phyloP scores from a whole-genome alignment of 2,888 invertebrate genomes.

The Timema podura region DNA sequence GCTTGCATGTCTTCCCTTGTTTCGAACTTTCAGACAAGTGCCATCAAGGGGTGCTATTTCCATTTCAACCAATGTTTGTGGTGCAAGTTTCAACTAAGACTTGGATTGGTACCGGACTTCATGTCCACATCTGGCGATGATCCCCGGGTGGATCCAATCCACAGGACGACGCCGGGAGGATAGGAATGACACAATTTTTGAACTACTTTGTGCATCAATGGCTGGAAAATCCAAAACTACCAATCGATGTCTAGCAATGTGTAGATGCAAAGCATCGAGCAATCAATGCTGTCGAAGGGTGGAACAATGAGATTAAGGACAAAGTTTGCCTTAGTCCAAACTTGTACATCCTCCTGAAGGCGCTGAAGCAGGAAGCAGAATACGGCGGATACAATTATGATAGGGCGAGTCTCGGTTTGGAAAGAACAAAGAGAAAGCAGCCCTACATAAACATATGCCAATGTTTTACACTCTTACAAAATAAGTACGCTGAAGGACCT shows the following conservation, averaged over 20 bases:
- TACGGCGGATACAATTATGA: not conserved
- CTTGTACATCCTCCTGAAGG: not conserved
- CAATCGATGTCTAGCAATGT: not conserved
- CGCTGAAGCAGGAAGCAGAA: not conserved
- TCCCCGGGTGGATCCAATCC: too few relatives aligned
- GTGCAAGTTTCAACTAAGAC: slow-evolving; percentile 1
- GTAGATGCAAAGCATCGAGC: not conserved
- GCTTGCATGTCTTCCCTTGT: not conserved
- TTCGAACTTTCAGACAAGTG: not conserved
- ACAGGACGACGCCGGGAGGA: too few relatives aligned
- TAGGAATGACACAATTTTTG: too few relatives aligned
- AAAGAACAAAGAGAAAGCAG: not conserved
- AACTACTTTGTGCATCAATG: too few relatives aligned
- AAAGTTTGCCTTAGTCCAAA: not conserved
- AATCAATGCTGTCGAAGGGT: not conserved
- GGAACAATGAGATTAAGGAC: too few relatives aligned
- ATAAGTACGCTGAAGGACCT: not conserved
- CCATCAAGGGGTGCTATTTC: not conserved
- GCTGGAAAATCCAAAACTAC: too few relatives aligned
- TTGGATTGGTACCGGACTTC: too few relatives aligned
- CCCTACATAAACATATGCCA: not conserved
- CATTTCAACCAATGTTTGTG: not conserved
- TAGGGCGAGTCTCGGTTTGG: not conserved
- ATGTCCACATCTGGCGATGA: too few relatives aligned
- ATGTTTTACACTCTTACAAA: not conserved